Evolutionary conservation across 2,797 vertebrate genomes (phyloP), one percentile per base, ranked within the genome.

Genomic region (Mormyrus hasselquistii): DNA sequence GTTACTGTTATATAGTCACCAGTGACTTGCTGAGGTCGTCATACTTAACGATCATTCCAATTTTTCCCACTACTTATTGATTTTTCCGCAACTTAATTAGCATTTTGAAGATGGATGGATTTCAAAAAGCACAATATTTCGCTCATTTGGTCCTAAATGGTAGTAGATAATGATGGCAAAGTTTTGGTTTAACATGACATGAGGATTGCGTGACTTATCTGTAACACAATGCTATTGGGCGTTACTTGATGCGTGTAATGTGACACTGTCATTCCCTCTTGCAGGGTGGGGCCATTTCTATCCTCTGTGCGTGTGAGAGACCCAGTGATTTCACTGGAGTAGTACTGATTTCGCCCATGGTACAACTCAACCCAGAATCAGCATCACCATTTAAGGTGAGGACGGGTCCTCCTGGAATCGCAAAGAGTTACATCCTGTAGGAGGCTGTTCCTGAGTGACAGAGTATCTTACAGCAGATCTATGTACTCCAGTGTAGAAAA

Each of bases 351-450:
- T 96, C 95, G 0, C 98, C 98, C 1, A 92, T 99, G 96, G 96
- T 99, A 91, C 94, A 97, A 88, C 96, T 98, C 95, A 99, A 93
- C 91, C 97, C 98, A 0, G 98, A 99, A 85, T 97, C 97, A 0
- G 98, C 97, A 22, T 97, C 98, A 1, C 97, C 98, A 1, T 97
- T 98, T 91, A 99, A 99, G 97, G 98, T 99, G 96, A 12, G 22
- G 34, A 41, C 8, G 34, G 9, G 34, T 52, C 34, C 52, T 49
- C 34, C 69, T 76, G 34, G 29, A 38, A 73, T 73, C 4, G 4
- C 29, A 73, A 69, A 38, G 12, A 12, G 25, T 73, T 16, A 69
- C 25, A 14, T 12, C 76, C 14, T 0, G 38, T 41, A 19, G 34
- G 16, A 19, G 34, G 73, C 16, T 82, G 41, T 82, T 47, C 12